Evolutionary conservation across 2,113 vertebrate genomes (phyloP).

Genomic region (Xiphias gladius): DNA sequence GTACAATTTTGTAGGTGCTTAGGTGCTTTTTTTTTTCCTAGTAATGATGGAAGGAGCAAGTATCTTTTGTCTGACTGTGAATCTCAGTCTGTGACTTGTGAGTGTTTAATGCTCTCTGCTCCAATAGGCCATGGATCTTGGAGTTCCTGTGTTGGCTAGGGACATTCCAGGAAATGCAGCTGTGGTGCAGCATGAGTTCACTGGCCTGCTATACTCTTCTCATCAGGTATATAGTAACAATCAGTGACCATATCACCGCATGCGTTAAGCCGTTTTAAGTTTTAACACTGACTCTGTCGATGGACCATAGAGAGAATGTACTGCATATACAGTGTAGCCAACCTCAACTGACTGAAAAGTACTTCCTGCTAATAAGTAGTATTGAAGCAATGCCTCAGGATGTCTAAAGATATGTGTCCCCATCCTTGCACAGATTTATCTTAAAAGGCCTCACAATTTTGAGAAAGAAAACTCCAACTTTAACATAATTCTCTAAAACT

Average conservation of each 20-base stretch:
- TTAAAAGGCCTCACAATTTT: not conserved
- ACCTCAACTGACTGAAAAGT: constrained; percentile 17
- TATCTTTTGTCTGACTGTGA: constrained; percentile 16
- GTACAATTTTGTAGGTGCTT: not conserved
- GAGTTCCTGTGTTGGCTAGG: constrained; percentile 89
- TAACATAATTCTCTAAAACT: constrained; percentile 26
- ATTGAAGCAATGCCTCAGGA: not conserved
- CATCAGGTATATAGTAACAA: constrained; percentile 86
- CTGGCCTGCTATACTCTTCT: constrained; percentile 89
- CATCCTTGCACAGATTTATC: not conserved
- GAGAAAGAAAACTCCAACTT: not conserved
- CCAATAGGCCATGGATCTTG: constrained; percentile 93
- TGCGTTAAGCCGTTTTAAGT: constrained; percentile 29
- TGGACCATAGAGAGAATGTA: constrained; percentile 6
- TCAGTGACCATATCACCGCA: constrained; percentile 19
- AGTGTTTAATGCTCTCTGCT: constrained; percentile 28
- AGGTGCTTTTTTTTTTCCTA: not conserved
- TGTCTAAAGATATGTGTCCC: not conserved
- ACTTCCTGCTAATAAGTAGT: constrained; percentile 3
- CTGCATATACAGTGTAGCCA: not conserved
- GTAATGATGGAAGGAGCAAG: not conserved
- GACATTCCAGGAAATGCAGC: constrained; percentile 93
- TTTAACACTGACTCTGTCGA: constrained; percentile 5
- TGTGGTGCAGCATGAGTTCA: constrained; percentile 87
- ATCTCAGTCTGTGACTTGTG: not conserved